Percentiles rank a stretch among this genome's conserved stretches.
These are phyloP conservation scores for Calcarius ornatus DNA, from an alignment of 2,113 vertebrate species.

Conservation along the genomic window DNA sequence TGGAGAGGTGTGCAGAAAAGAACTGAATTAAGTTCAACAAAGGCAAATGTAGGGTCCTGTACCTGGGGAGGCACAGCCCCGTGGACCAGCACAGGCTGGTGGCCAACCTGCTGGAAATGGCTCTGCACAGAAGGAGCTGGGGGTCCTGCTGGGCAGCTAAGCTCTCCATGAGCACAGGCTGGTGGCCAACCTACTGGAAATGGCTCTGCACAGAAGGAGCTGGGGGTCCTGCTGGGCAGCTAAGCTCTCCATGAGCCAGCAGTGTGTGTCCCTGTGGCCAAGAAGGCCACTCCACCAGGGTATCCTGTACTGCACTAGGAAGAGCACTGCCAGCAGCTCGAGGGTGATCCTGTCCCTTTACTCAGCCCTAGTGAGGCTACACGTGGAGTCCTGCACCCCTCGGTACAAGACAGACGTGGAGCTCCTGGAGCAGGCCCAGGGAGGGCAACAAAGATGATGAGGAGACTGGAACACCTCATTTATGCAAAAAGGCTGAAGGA, in stretches of 20 bases:
- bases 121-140: background rate
- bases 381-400: background rate
- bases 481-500: background rate
- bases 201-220: background rate
- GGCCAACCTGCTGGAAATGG: rapidly evolving
- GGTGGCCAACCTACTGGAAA: background rate
- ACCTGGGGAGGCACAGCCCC: background rate
- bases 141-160: background rate
- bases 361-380: background rate
- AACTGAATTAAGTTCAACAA: background rate
- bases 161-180: background rate
- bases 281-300: background rate
- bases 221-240: background rate
- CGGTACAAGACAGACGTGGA: background rate
- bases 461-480: background rate
- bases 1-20: background rate
- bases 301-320: background rate
- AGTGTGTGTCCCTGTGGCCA: background rate
- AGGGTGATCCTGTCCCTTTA: background rate
- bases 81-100: background rate
- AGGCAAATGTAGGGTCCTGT: background rate
- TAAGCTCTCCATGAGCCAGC: background rate
- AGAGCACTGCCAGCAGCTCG: background rate
- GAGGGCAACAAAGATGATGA: background rate
- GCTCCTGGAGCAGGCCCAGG: background rate